Conservation (phyloP, 2,888 invertebrate genomes). For the Agriopis leucophaearia region DNA sequence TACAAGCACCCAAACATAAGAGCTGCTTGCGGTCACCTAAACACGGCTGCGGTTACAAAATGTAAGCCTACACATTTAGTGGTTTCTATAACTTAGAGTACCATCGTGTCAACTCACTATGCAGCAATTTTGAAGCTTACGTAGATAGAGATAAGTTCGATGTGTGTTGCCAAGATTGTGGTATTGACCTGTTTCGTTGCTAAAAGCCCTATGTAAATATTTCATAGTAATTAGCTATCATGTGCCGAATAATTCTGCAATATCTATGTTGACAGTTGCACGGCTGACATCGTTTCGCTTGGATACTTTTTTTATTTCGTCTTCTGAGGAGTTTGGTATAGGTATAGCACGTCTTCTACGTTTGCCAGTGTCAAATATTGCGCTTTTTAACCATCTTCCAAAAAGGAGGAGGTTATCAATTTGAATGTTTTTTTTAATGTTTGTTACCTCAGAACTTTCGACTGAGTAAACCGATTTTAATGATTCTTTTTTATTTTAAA, state of each 20-base stretch:
- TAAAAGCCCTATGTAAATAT: conserved; percentile 30
- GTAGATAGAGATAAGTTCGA: neutral
- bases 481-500: too few relatives aligned
- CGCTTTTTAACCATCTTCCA: too few relatives aligned
- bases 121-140: conserved; percentile 10
- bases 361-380: too few relatives aligned
- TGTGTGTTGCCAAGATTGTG: conserved; percentile 5
- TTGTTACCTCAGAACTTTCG: too few relatives aligned
- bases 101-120: conserved; percentile 28
- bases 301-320: neutral
- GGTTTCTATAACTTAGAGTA: conserved; percentile 59
- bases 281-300: neutral
- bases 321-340: neutral
- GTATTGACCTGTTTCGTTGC: conserved; percentile 26
- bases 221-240: conserved; percentile 20
- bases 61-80: conserved; percentile 52
- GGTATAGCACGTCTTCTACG: too few relatives aligned
- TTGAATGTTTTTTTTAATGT: too few relatives aligned
- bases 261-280: neutral
- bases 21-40: conserved; percentile 48
- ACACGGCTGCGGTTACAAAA: conserved; percentile 51
- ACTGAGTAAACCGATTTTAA: too few relatives aligned
- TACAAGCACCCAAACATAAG: conserved; percentile 29
- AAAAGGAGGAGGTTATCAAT: too few relatives aligned
- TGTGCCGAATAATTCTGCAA: conserved; percentile 11